phyloP scores from a whole-genome alignment of 2,113 vertebrate genomes.

The Numenius arquata region DNA sequence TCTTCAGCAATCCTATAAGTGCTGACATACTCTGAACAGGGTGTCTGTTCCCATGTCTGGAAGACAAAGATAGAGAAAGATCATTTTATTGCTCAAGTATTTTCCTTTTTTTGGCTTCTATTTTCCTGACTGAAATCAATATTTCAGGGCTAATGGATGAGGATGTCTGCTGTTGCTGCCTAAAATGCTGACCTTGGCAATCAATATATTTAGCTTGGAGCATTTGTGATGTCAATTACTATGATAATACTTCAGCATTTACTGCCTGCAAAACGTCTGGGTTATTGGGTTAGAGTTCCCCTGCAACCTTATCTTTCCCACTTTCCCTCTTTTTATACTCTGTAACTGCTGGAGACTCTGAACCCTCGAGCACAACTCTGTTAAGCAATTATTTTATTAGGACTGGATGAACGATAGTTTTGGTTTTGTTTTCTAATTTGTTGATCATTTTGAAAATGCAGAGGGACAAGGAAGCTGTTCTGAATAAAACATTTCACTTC shows the following conservation, averaged over 20 bases:
- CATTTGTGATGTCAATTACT: constrained; percentile 46
- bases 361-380: neutral
- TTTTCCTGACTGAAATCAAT: constrained; percentile 65
- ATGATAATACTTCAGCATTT: constrained; percentile 33
- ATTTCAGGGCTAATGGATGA: constrained; percentile 67
- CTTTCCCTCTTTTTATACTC: neutral
- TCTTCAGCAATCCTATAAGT: neutral
- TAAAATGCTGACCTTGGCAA: constrained; percentile 65
- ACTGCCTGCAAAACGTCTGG: constrained; percentile 42
- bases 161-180: constrained; percentile 15
- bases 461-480: neutral
- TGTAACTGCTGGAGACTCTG: neutral
- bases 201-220: constrained; percentile 65
- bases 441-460: neutral
- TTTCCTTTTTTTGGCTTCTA: constrained; percentile 17
- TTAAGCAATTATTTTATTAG: constrained; percentile 48
- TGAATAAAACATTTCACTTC: neutral
- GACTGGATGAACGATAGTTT: neutral
- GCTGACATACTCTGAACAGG: neutral
- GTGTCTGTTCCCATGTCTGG: constrained; percentile 21
- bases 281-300: constrained; percentile 45
- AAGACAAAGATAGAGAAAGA: constrained; percentile 66
- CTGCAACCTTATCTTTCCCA: constrained; percentile 6
- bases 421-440: constrained; percentile 24
- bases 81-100: constrained; percentile 59